These are phyloP conservation scores for Folsomia manolachei DNA, from an alignment of 2,888 invertebrate species.

Conservation along the genomic window DNA sequence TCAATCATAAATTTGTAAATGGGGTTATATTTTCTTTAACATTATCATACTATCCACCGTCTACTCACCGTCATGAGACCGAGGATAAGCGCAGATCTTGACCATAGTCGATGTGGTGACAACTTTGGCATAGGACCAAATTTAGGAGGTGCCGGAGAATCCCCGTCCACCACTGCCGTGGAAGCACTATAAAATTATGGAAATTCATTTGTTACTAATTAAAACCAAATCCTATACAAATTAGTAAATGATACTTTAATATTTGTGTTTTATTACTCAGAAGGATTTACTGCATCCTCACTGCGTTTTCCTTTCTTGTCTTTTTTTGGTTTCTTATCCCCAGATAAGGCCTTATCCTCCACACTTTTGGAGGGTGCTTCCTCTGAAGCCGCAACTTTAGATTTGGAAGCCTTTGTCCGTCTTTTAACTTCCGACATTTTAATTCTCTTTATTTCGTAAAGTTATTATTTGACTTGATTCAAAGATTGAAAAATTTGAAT, in stretches of 20 bases:
- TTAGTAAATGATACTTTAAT: too few relatives aligned
- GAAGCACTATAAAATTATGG: too few relatives aligned
- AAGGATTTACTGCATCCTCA: background rate
- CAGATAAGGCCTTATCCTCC: background rate
- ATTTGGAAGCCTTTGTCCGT: background rate
- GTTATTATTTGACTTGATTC: too few relatives aligned
- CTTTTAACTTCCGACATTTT: conserved; percentile 1
- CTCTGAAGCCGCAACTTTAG: background rate
- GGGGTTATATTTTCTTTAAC: too few relatives aligned
- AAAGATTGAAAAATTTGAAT: too few relatives aligned
- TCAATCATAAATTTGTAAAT: too few relatives aligned
- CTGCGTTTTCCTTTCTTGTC: background rate
- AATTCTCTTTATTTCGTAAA: too few relatives aligned
- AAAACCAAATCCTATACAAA: too few relatives aligned
- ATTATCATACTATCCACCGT: too few relatives aligned
- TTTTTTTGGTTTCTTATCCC: background rate
- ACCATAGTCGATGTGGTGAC: conserved; percentile 56
- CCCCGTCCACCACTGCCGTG: too few relatives aligned
- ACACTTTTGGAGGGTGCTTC: background rate
- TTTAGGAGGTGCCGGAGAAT: too few relatives aligned
- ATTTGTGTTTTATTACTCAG: background rate
- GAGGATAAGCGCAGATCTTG: conserved; percentile 54
- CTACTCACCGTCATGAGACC: conserved; percentile 45
- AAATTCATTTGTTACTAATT: too few relatives aligned
- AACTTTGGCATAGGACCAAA: conserved; percentile 57